A percentile compares a stretch with the other conserved stretches of the same genome.
Conservation (phyloP, 2,797 vertebrate genomes). For the Megalops cyprinoides region DNA sequence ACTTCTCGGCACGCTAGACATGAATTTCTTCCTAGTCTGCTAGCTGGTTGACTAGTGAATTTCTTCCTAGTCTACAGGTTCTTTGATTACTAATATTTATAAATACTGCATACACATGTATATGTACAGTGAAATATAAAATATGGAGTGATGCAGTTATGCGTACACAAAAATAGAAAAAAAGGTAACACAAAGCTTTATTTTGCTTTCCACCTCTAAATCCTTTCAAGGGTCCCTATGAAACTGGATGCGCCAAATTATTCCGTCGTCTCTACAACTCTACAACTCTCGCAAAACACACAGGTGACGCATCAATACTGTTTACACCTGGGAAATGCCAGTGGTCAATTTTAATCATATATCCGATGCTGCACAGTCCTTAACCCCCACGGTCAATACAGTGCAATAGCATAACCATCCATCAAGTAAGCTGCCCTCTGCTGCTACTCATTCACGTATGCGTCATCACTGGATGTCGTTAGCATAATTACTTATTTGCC, state of each 20-base stretch:
- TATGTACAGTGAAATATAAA: background rate
- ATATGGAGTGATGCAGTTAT: background rate
- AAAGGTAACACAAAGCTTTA: no score
- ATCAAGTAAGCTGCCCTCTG: background rate
- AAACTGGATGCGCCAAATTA: background rate
- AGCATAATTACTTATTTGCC: background rate
- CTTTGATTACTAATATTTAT: background rate
- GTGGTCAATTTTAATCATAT: background rate
- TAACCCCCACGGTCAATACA: background rate
- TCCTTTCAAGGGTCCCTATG: background rate
- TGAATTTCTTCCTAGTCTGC: no score
- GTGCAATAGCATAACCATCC: background rate
- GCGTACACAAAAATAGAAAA: background rate
- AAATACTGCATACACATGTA: background rate
- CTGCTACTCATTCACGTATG: background rate
- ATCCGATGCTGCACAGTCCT: background rate
- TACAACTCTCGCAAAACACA: background rate
- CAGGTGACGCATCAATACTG: background rate
- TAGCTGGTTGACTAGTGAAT: no score
- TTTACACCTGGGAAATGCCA: background rate
- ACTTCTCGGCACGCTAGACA: no score
- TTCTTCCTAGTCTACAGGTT: background rate
- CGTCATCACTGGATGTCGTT: background rate
- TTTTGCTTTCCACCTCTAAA: background rate
- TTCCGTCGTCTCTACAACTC: background rate